Evolutionary conservation across 1,140 invertebrate species (phyloP).

Genomic region (Aleiodes sp.): DNA sequence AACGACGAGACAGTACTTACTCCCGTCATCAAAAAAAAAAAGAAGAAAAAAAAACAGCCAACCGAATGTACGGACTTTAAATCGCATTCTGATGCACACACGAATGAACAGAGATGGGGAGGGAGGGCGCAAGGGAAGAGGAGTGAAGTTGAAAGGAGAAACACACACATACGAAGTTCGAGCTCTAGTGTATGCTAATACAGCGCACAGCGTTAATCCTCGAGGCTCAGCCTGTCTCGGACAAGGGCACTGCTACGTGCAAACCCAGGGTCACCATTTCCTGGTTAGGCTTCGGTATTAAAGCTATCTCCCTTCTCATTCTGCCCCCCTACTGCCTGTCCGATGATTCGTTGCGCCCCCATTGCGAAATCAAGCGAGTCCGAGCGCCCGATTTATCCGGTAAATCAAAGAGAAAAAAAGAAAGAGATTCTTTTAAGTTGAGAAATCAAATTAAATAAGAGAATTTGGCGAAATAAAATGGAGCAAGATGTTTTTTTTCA

Average conservation of each 20-base stretch:
- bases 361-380: not conserved
- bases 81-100: constrained; percentile 5
- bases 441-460: too few species aligned
- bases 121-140: not conserved
- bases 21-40: not conserved
- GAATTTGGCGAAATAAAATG: too few species aligned
- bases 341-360: not conserved
- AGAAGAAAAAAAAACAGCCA: too few species aligned
- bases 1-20: not conserved
- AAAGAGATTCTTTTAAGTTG: too few species aligned
- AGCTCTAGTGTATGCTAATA: not conserved
- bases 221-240: not conserved
- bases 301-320: not conserved
- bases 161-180: too few species aligned
- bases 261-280: not conserved
- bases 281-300: not conserved
- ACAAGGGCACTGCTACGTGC: constrained; percentile 2
- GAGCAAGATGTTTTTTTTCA: too few species aligned
- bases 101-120: not conserved
- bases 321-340: not conserved
- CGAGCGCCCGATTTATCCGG: too few species aligned
- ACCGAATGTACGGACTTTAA: not conserved
- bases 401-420: too few species aligned
- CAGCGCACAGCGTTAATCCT: not conserved
- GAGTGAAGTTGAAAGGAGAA: too few species aligned